Base-by-base conservation (phyloP, 2,888 invertebrate species). In the Machimus atricapillus region DNA sequence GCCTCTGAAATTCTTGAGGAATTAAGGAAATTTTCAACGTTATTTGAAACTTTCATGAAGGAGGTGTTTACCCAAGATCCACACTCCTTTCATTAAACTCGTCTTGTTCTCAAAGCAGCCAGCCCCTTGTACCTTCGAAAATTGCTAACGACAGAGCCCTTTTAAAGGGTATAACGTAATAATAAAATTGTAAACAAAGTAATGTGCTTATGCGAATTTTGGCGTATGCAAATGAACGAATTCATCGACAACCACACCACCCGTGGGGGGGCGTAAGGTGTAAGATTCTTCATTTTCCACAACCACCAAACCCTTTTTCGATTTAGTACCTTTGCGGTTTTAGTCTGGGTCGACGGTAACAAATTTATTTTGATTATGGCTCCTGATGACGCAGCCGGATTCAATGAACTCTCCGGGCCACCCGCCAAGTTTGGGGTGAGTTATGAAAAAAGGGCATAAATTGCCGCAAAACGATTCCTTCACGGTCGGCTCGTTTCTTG, bases 121-220 rank as follows among this genome's bases (percentile, higher is more conserved):
- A 27, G 1, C 27, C 8, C 66, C 66, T 19, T 19, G 7, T 19
- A 19, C n/a, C 66, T 9, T 9, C 27, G 27, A 23, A 79, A 34
- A 79, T 79, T 79, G 14, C 40, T 46, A 46, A 46, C 66, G 9
- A 9, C 52, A 31, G 79, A 7, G 52, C n/a, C 27, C 23, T 52
- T 27, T 12, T 16, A 27, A 79, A 23, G 52, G 79, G 79, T 79
- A n/a, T n/a, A 79, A 52, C 52, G 27, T 52, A 79, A 79, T 79
- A 79, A 79, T 23, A 79, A 52, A 46, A 79, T 78, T 79, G 79
- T 46, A 79, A 79, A 79, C 52, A 79, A 46, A 79, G 31, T 79
- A 79, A 79, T 23, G 52, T 79, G 14, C 52, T 52, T 46, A 52
- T 79, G 16, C 31, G 79, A 27, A 52, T 79, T 46, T 79, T 6